Conservation (phyloP, 2,113 vertebrate genomes). For the Phrynocephalus versicolor region DNA sequence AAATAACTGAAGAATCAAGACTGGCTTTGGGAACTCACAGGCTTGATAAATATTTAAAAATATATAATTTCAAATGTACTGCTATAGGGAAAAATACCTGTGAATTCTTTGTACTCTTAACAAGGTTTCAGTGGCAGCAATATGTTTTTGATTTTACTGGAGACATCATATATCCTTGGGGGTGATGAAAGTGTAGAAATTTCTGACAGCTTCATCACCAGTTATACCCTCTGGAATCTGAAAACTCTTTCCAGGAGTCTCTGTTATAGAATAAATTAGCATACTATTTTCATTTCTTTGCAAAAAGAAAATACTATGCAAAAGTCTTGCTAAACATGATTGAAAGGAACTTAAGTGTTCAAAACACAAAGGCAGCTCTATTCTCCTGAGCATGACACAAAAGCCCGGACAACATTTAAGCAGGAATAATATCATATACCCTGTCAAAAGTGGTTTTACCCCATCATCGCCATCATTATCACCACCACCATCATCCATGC, state of each 20-base stretch:
- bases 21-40: not conserved
- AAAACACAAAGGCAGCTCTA: conserved; percentile 38
- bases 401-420: conserved; percentile 47
- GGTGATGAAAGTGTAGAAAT: conserved; percentile 37
- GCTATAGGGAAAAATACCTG: conserved; percentile 4
- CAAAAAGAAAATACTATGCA: conserved; percentile 54
- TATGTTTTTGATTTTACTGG: conserved; percentile 53
- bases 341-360: conserved; percentile 53
- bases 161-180: conserved; percentile 46
- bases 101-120: conserved; percentile 44
- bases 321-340: conserved; percentile 54
- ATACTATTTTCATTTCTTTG: conserved; percentile 63
- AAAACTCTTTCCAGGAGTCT: conserved; percentile 56
- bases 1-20: not conserved
- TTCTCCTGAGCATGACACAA: conserved; percentile 46
- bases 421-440: conserved; percentile 46
- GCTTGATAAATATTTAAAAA: conserved; percentile 47
- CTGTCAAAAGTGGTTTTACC: not conserved
- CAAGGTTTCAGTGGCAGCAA: conserved; percentile 44
- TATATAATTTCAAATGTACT: conserved; percentile 27
- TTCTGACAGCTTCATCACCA: conserved; percentile 60
- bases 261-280: conserved; percentile 71
- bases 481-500: not conserved
- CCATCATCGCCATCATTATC: not conserved
- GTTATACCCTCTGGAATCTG: conserved; percentile 48